phyloP scores from a whole-genome alignment of 2,113 vertebrate genomes.

The Clarias magur region DNA sequence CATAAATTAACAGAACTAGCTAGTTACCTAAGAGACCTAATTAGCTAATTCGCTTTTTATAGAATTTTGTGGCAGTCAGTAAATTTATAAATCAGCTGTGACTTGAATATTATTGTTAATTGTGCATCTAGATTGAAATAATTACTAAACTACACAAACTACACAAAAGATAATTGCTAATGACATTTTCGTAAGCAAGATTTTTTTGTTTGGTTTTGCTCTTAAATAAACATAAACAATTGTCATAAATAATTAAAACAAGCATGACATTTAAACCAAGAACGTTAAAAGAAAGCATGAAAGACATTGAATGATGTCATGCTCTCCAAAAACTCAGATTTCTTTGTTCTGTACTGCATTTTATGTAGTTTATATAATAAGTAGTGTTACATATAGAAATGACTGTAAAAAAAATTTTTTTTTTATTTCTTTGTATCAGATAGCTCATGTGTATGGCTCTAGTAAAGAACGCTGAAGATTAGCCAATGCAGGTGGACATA shows the following conservation, averaged over 20 bases:
- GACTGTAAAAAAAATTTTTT: not conserved
- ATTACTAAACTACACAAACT: not conserved
- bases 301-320: not conserved
- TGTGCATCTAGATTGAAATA: not conserved
- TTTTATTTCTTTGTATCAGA: conserved; percentile 70
- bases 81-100: not conserved
- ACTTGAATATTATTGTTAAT: not conserved
- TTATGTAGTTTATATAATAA: not conserved
- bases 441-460: conserved; percentile 87
- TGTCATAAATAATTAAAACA: no score
- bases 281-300: not conserved
- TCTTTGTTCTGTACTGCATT: not conserved
- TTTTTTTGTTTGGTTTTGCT: not conserved
- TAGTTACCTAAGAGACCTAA: no score
- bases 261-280: not conserved
- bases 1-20: no score
- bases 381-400: not conserved
- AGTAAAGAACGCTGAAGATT: conserved; percentile 78
- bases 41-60: not conserved
- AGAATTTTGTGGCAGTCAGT: not conserved
- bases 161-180: not conserved
- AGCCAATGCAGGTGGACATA: conserved; percentile 85
- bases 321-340: not conserved
- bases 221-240: no score
- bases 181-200: not conserved